These are phyloP conservation scores for Amblyjoppa proteus DNA, from an alignment of 2,888 invertebrate genomes.

Conservation along the genomic window DNA sequence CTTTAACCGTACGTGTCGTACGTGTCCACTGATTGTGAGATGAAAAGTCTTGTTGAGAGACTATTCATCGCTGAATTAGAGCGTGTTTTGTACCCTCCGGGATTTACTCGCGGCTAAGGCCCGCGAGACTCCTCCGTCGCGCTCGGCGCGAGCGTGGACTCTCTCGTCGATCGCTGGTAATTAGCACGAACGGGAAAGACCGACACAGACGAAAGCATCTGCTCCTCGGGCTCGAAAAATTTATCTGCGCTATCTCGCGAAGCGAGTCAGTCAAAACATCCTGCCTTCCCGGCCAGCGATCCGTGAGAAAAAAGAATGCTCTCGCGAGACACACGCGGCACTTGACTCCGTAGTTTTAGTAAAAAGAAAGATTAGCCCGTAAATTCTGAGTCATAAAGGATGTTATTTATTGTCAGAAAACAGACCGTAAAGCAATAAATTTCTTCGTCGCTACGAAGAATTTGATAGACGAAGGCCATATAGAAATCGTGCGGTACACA, in stretches of 20 bases:
- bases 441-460: too few species aligned
- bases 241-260: conserved; percentile 15
- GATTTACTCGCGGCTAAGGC: not conserved
- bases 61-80: conserved; percentile 56
- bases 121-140: not conserved
- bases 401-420: not conserved
- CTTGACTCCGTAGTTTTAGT: not conserved
- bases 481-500: not conserved
- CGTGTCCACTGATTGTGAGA: conserved; percentile 47
- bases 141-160: not conserved
- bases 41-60: conserved; percentile 56
- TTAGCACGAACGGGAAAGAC: conserved; percentile 1
- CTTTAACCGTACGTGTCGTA: not conserved
- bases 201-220: conserved; percentile 1
- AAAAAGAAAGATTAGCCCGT: not conserved
- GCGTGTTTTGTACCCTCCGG: conserved; percentile 17
- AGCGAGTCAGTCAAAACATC: conserved; percentile 77
- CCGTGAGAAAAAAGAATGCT: not conserved
- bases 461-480: not conserved
- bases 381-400: not conserved
- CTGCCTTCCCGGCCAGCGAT: conserved; percentile 64
- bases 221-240: not conserved
- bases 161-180: not conserved
- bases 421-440: not conserved
- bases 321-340: not conserved